Conservation (phyloP, 92 coral and sea anemone species). For the Palythoa grandiflora region DNA sequence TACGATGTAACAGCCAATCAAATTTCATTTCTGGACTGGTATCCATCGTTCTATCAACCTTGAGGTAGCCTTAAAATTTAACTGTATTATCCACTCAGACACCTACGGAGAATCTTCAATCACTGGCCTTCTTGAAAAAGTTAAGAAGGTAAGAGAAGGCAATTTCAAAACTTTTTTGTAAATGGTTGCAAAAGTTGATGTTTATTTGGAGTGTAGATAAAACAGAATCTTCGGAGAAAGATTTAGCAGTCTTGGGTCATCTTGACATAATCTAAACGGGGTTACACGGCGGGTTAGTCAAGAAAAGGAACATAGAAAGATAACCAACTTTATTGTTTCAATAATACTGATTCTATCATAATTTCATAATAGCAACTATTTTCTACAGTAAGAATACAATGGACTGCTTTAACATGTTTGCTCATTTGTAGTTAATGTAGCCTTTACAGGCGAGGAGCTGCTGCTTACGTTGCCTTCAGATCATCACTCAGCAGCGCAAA, state of each 20-base stretch:
- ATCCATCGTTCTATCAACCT: neutral
- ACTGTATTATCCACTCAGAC: slow-evolving; percentile 16
- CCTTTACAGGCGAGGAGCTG: neutral
- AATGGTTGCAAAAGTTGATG: neutral
- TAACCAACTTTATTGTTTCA: neutral
- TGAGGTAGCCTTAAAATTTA: slow-evolving; percentile 27
- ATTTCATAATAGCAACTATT: neutral
- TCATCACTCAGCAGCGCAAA: slow-evolving; percentile 15
- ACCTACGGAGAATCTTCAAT: slow-evolving; percentile 35
- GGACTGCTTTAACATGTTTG: neutral
- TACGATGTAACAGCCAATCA: slow-evolving; percentile 37
- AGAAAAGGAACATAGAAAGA: neutral
- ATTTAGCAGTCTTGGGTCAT: neutral
- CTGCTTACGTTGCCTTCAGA: neutral
- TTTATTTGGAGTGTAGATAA: neutral
- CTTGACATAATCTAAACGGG: neutral
- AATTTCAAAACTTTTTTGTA: neutral
- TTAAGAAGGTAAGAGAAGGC: slow-evolving; percentile 35
- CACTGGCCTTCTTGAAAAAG: slow-evolving; percentile 46
- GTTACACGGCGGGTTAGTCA: neutral
- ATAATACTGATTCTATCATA: neutral
- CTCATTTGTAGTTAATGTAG: neutral
- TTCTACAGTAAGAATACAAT: neutral
- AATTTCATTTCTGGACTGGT: slow-evolving; percentile 36
- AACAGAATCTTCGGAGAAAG: neutral